Conservation (phyloP, 2,797 vertebrate species). For the Apodemus agrarius region DNA sequence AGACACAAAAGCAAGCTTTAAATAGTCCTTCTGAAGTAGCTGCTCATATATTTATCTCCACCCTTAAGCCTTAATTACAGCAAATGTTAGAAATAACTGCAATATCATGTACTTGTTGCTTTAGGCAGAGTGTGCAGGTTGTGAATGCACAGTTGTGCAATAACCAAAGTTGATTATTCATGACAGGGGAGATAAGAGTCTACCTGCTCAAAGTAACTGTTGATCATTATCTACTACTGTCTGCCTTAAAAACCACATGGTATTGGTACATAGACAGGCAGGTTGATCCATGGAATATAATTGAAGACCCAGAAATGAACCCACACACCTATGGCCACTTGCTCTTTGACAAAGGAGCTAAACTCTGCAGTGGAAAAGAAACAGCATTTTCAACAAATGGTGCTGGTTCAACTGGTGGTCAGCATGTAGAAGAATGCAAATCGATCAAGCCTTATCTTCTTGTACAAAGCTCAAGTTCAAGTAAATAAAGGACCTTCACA, state of each 20-base stretch:
- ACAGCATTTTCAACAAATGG: too few species aligned
- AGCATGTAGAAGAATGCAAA: too few species aligned
- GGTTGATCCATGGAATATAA: too few species aligned
- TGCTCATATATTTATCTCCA: constrained; percentile 75
- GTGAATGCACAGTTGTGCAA: neutral
- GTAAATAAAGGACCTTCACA: too few species aligned
- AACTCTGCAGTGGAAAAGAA: too few species aligned
- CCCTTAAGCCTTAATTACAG: constrained; percentile 77
- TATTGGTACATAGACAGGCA: too few species aligned
- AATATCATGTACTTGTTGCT: constrained; percentile 36
- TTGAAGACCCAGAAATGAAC: too few species aligned
- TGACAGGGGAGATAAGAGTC: neutral
- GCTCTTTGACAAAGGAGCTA: too few species aligned
- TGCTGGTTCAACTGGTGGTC: too few species aligned
- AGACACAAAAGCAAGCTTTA: constrained; percentile 77
- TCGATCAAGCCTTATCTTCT: too few species aligned
- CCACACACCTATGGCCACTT: too few species aligned
- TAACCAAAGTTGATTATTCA: neutral
- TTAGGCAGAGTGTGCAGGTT: neutral
- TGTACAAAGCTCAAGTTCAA: too few species aligned
- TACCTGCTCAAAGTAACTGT: neutral
- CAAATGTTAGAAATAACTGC: constrained; percentile 68
- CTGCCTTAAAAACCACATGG: neutral
- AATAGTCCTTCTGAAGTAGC: constrained; percentile 61
- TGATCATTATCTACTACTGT: neutral